Evolutionary conservation across 30 jellyfish, hydroid and myxozoan species (phyloP).

Genomic region (Morbakka virulenta): DNA sequence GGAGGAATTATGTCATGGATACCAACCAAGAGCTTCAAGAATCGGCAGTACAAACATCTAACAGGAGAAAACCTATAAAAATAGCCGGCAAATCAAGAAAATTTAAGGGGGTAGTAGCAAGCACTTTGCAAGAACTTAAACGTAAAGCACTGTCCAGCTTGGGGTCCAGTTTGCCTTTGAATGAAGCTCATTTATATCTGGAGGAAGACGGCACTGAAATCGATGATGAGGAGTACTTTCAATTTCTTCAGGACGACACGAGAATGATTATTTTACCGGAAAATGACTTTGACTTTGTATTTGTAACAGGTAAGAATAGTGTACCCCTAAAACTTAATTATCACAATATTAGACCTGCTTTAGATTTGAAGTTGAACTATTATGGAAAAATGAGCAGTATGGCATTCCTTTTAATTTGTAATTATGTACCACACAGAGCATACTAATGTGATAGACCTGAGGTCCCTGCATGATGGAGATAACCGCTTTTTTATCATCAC

Average conservation of each 20-base stretch:
- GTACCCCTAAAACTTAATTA: background rate
- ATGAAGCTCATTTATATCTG: conserved; percentile 24
- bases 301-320: no score
- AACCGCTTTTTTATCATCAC: no score
- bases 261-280: conserved; percentile 40
- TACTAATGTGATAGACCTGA: no score
- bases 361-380: no score
- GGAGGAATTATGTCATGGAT: no score
- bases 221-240: conserved; percentile 79
- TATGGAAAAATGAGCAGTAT: no score
- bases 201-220: conserved; percentile 89
- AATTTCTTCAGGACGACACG: conserved; percentile 59
- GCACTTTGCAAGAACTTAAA: conserved; percentile 34
- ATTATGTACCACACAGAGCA: no score
- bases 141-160: conserved; percentile 4
- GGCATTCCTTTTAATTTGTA: no score
- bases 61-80: conserved; percentile 48
- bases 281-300: no score
- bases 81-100: conserved; percentile 8
- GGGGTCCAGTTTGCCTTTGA: background rate
- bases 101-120: conserved; percentile 54
- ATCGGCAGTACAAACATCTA: no score
- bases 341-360: background rate
- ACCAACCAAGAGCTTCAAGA: no score
- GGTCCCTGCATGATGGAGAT: no score